phyloP scores from a whole-genome alignment of 2,113 vertebrate genomes.

The Nanorana parkeri region DNA sequence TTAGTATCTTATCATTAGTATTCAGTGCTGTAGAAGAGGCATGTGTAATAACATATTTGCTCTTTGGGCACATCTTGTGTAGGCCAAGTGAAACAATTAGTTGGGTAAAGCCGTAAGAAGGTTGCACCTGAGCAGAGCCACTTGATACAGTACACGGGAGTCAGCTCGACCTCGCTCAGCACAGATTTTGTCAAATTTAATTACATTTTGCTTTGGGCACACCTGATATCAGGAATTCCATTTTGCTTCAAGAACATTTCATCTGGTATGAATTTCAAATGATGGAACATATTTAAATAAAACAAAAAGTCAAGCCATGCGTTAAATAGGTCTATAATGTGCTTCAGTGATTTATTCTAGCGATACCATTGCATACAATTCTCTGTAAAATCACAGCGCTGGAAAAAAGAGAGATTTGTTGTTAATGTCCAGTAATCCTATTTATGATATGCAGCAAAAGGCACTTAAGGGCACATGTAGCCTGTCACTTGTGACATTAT shows the following conservation, averaged over 20 bases:
- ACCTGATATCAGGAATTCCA: conserved; percentile 48
- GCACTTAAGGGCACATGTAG: not conserved
- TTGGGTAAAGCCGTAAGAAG: not conserved
- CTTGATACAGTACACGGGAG: not conserved
- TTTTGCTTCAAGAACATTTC: conserved; percentile 25
- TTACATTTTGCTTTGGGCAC: conserved; percentile 38
- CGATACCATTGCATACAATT: conserved; percentile 1
- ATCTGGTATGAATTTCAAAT: conserved; percentile 28
- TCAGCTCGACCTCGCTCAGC: conserved; percentile 8
- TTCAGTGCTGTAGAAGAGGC: not conserved
- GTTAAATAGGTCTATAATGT: conserved; percentile 37
- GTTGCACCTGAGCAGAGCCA: conserved; percentile 11
- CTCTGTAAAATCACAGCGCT: not conserved
- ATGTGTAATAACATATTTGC: not conserved
- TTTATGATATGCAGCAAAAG: not conserved
- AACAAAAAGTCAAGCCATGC: conserved; percentile 45
- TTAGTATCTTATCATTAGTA: not conserved
- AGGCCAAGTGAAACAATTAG: conserved; percentile 33
- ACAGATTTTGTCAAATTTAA: conserved; percentile 31
- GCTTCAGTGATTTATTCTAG: conserved; percentile 10
- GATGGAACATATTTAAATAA: conserved; percentile 37
- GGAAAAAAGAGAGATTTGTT: conserved; percentile 15
- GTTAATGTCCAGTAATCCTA: not conserved
- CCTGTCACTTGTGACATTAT: not conserved
- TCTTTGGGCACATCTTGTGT: not conserved